Evolutionary conservation across 2,113 vertebrate species (phyloP).

Genomic region (Neoarius graeffei): DNA sequence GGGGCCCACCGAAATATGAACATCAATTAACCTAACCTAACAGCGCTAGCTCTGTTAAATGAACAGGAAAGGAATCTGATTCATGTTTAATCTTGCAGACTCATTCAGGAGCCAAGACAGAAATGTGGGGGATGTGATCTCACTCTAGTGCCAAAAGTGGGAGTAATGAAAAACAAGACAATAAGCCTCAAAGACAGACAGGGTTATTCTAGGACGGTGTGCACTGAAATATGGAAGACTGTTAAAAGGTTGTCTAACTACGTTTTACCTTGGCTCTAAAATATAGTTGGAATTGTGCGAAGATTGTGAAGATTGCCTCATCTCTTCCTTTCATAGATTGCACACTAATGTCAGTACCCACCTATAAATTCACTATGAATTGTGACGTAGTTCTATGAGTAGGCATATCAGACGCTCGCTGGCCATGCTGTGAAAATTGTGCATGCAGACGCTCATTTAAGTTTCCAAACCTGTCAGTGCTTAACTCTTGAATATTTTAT

Average conservation of each 20-base stretch:
- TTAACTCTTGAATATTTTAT: too few species aligned
- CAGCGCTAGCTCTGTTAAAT: slow-evolving; percentile 48
- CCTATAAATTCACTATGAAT: slow-evolving; percentile 7
- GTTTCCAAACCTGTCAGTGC: too few species aligned
- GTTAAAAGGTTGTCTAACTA: slow-evolving; percentile 7
- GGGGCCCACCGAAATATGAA: slow-evolving; percentile 30
- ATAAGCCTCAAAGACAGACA: slow-evolving; percentile 29
- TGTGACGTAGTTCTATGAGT: neutral
- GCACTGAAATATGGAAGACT: slow-evolving; percentile 7
- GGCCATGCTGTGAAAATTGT: too few species aligned
- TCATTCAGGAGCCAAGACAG: slow-evolving; percentile 45
- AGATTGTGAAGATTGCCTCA: neutral
- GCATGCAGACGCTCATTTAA: too few species aligned
- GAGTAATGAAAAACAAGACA: slow-evolving; percentile 28
- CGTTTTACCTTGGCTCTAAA: neutral
- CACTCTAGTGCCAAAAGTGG: slow-evolving; percentile 4
- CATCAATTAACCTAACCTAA: slow-evolving; percentile 47
- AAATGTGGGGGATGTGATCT: slow-evolving; percentile 37
- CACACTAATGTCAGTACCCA: neutral
- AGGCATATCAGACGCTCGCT: too few species aligned
- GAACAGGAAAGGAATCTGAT: slow-evolving; percentile 54
- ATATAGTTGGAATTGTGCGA: neutral
- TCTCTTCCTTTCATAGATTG: neutral
- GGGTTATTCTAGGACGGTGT: slow-evolving; percentile 35
- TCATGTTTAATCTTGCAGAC: slow-evolving; percentile 65